phyloP scores from a whole-genome alignment of 2,797 vertebrate genomes.

The Sebastes steindachneri region DNA sequence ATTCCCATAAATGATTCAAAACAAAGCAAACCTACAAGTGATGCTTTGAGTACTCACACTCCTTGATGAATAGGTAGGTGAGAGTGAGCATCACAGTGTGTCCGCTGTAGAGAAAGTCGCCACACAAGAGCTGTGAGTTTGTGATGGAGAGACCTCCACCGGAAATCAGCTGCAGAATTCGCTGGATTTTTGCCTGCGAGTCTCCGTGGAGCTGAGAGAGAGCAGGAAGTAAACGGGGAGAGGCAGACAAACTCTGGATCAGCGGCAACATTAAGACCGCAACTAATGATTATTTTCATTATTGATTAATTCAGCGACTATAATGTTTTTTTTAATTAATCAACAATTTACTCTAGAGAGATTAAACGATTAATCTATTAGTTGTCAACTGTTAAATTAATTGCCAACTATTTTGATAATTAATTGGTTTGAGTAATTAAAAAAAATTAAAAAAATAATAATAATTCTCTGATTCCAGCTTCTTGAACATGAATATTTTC shows the following conservation, averaged over 20 bases:
- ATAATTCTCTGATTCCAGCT: no score
- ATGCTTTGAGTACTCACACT: constrained; percentile 87
- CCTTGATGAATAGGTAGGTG: constrained; percentile 97
- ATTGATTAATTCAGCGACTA: background rate
- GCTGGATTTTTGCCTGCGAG: constrained; percentile 92
- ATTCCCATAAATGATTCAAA: constrained; percentile 26
- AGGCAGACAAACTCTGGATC: background rate
- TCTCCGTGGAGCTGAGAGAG: constrained; percentile 90
- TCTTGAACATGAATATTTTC: no score
- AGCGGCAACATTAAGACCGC: background rate
- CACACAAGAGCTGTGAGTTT: constrained; percentile 94
- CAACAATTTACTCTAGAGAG: no score
- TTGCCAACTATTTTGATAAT: no score
- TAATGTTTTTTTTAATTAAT: background rate
- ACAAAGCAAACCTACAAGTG: constrained; percentile 8
- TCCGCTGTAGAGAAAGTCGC: constrained; percentile 97
- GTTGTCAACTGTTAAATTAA: no score
- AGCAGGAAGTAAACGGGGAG: background rate
- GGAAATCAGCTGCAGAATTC: constrained; percentile 92
- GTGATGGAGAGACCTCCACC: constrained; percentile 96
- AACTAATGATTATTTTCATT: background rate
- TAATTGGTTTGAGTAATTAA: no score
- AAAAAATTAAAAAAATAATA: no score
- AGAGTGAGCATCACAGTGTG: constrained; percentile 96
- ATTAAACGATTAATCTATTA: no score